Base-by-base conservation (phyloP, 2,888 invertebrate genomes). In the Melieria picta region DNA sequence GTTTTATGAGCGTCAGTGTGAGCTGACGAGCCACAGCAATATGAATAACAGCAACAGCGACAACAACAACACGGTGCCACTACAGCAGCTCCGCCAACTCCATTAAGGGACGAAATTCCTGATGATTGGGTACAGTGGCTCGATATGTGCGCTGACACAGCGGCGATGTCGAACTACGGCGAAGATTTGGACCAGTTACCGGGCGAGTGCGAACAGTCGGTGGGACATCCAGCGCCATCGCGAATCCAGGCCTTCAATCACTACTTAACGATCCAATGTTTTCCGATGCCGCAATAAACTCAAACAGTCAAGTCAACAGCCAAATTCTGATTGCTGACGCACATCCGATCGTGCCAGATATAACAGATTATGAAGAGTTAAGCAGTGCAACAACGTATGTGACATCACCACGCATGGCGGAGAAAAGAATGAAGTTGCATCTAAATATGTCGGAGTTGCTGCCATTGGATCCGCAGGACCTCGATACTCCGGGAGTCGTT, bases 1-100 rank as follows among this genome's bases (percentile, higher is more conserved):
- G 82, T 79, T 83, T 83, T 80, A 79, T 77, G 80, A 68, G 50
- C n/a, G 70, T 30, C 64, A 72, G 69, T 13, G 55, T 13, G 55
- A 58, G 67, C 60, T 52, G 61, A 69, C 45, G 69, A 76, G 77
- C 73, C 78, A 76, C 67, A 73, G 68, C 68, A 79, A 77, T 68
- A 77, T 63, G 72, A 77, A 55, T 67, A 72, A 55, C 72, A 79
- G 77, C 76, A 77, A 50, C 71, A 70, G 50, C 69, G 79, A 77
- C 76, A 79, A 73, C 76, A 78, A 76, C 75, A 79, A 72, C 77
- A 77, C 73, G 72, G 9, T 69, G 67, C 16, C 16, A 16, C 16
- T 16, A 16, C 16, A 16, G 16, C 16, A 16, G 16, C 16, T 16
- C 16, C 16, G 16, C 16, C 16, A 16, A 1, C 16, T 16, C 16